Conservation (phyloP, 1,140 invertebrate species). For the Plectus sambesii region DNA sequence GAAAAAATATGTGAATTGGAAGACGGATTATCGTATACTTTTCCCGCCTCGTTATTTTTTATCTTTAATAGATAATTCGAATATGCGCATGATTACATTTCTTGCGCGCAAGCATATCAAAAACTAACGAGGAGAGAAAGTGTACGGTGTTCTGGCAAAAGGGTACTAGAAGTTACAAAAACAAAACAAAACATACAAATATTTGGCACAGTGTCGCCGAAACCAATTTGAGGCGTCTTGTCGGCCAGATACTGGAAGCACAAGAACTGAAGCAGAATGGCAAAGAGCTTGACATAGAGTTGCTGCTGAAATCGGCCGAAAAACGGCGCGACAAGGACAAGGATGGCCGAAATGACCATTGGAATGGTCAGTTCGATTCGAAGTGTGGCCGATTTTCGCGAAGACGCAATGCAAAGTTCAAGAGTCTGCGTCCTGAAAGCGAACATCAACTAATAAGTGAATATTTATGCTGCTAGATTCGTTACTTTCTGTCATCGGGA, state of each 20-base stretch:
- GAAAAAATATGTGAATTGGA: background rate
- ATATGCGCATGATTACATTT: too few relatives aligned
- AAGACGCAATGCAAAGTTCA: constrained; percentile 22
- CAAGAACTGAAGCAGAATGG: constrained; percentile 28
- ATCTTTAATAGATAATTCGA: too few relatives aligned
- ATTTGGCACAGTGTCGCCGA: constrained; percentile 24
- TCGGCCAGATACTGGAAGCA: constrained; percentile 27
- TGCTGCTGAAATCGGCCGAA: constrained; percentile 28
- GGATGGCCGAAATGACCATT: constrained; percentile 23
- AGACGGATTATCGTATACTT: too few relatives aligned
- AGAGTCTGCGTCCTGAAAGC: constrained; percentile 20
- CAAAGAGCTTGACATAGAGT: constrained; percentile 30
- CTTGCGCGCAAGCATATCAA: too few relatives aligned
- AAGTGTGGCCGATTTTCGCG: constrained; percentile 19
- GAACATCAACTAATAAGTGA: background rate
- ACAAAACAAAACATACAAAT: constrained; percentile 18
- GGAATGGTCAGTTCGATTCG: constrained; percentile 26
- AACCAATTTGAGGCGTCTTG: constrained; percentile 26
- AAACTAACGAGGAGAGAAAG: constrained; percentile 6
- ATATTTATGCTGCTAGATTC: background rate
- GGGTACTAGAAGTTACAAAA: background rate
- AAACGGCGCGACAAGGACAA: constrained; percentile 26
- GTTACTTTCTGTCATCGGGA: constrained; percentile 21
- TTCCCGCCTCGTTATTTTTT: too few relatives aligned
- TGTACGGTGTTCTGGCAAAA: background rate